Conservation (phyloP, 2,888 invertebrate genomes). For the Troides helena region DNA sequence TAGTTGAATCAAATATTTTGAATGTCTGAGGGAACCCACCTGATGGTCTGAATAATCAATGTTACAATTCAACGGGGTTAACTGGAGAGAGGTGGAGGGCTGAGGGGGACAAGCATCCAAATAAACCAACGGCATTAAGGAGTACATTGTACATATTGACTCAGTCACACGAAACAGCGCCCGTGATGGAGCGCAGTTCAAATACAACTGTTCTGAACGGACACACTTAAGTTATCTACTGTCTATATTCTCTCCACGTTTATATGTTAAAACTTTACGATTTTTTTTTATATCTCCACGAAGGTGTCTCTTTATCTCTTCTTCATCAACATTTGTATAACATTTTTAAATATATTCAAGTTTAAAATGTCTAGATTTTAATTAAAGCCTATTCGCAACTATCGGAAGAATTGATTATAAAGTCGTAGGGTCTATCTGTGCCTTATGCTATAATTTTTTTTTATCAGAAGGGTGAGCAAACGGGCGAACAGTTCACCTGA, state of each 20-base stretch:
- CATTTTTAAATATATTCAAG: no score
- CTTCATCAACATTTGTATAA: no score
- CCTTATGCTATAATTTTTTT: no score
- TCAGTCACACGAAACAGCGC: neutral
- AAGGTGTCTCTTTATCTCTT: no score
- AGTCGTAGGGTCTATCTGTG: no score
- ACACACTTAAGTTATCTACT: neutral
- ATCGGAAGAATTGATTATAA: no score
- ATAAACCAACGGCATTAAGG: neutral
- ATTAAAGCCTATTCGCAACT: no score
- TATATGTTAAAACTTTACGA: neutral
- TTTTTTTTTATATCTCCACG: no score
- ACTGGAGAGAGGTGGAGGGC: neutral
- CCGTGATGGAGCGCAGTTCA: neutral
- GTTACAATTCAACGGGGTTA: neutral
- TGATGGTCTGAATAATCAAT: conserved; percentile 1
- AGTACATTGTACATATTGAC: conserved; percentile 4
- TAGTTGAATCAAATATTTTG: neutral
- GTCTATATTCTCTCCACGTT: neutral
- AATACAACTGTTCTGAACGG: neutral
- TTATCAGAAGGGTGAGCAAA: no score
- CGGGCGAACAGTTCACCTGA: no score
- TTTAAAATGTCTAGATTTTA: no score
- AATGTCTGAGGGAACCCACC: neutral
- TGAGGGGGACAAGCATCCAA: neutral